Percentiles rank a stretch among this genome's conserved stretches.
phyloP scores from a whole-genome alignment of 2,888 invertebrate species.

The Cantharis lateralis region DNA sequence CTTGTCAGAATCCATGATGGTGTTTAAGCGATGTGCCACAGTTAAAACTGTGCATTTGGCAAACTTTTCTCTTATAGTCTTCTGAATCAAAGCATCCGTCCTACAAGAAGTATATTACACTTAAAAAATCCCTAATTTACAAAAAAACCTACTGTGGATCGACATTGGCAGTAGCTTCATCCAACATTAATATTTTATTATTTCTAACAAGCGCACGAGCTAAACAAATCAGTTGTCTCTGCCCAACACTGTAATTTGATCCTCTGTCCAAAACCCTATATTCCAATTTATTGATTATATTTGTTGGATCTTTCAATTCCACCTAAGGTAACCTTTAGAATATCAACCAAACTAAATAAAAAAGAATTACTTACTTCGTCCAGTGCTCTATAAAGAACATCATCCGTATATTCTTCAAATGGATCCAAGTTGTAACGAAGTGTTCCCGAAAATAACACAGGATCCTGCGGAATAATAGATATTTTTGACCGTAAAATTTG shows the following conservation, averaged over 20 bases:
- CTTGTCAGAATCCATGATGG: slow-evolving; percentile 90
- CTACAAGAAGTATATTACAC: slow-evolving; percentile 53
- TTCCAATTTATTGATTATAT: slow-evolving; percentile 65
- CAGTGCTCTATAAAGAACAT: slow-evolving; percentile 70
- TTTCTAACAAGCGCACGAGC: slow-evolving; percentile 86
- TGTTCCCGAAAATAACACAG: slow-evolving; percentile 74
- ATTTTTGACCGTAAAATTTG: slow-evolving; percentile 67
- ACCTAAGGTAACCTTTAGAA: slow-evolving; percentile 59
- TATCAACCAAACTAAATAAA: not conserved
- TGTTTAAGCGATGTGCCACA: slow-evolving; percentile 88
- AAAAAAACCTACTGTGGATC: slow-evolving; percentile 74
- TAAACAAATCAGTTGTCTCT: slow-evolving; percentile 86
- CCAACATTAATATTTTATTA: slow-evolving; percentile 83
- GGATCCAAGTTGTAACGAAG: slow-evolving; percentile 77
- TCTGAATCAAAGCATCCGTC: slow-evolving; percentile 84
- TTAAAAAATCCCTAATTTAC: not conserved
- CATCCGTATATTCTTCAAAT: slow-evolving; percentile 71
- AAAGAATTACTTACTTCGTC: slow-evolving; percentile 64
- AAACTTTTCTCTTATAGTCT: slow-evolving; percentile 80
- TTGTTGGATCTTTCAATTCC: slow-evolving; percentile 71
- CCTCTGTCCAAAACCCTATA: slow-evolving; percentile 78
- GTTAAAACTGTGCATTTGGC: slow-evolving; percentile 87
- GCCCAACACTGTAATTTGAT: slow-evolving; percentile 86
- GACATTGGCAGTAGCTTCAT: slow-evolving; percentile 95
- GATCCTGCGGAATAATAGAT: slow-evolving; percentile 78